Evolutionary conservation across 2,113 vertebrate species (phyloP), one percentile per base, ranked within the genome.

Genomic region (Xiphophorus couchianus): DNA sequence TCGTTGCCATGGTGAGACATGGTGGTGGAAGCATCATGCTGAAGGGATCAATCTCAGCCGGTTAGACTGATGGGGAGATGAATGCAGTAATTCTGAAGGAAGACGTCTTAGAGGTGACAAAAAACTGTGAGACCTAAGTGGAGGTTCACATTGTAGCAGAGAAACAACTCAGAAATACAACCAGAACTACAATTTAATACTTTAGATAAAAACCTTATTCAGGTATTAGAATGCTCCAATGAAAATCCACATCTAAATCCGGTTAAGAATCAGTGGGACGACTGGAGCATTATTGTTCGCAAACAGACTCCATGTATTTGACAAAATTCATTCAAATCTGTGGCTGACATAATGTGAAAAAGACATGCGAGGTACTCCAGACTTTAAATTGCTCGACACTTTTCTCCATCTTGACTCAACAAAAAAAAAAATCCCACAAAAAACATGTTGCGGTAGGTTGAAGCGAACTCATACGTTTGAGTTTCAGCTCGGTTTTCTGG

Each of bases 401-500:
- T 67, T 72, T 70, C 66, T 82, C 66, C 60, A 73, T 71, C 63
- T 58, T n/a, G 66, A 29, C 77, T 75, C 39, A 73, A 63, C 35
- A 69, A 68, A 35, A 10, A 37, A 37, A 37, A 37, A 33, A 33
- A 33, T 33, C 6, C 8, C 0, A 33, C 7, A 33, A 6, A 73
- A 48, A 37, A 30, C 35, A 64, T 76, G 68, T 31, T 17, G 17
- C 77, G 70, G 30, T 68, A 72, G 77, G 44, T 15, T 68, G 54
- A 73, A 35, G 74, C 51, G 27, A 67, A 51, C 19, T 19, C 39
- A 62, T 73, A 65, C 78, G 73, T 66, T 82, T 84, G 81, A 77
- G 69, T 5, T 29, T 65, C 13, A 79, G 54, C 86, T 90, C 82
- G 87, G 76, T 85, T 88, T 86, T 90, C 85, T 83, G 86, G 92